phyloP scores from a whole-genome alignment of 53 echinoderm and acorn worm genomes.

The Actinopyga echinites region DNA sequence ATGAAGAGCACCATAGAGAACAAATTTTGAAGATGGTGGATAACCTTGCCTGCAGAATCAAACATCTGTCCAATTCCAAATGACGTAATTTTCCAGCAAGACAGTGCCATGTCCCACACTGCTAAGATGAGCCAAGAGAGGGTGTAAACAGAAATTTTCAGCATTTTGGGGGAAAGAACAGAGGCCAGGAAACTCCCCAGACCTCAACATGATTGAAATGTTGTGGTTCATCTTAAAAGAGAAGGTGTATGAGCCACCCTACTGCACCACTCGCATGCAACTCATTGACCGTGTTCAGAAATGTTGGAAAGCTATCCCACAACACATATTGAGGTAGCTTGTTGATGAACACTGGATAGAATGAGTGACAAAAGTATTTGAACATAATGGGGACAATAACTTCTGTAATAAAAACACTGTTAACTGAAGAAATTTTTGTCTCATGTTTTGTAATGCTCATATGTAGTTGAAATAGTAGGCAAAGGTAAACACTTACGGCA shows the following conservation, averaged over 20 bases:
- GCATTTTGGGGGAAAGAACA: too few species aligned
- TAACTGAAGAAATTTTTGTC: neutral
- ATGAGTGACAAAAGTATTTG: neutral
- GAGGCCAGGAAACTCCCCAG: neutral
- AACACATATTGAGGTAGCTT: neutral
- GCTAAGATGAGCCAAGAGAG: too few species aligned
- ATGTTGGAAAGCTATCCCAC: neutral
- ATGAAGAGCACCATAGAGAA: too few species aligned
- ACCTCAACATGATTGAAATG: neutral
- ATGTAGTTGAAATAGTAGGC: too few species aligned
- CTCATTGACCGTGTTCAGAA: neutral
- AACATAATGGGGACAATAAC: neutral
- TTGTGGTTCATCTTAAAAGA: neutral
- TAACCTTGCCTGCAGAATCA: too few species aligned
- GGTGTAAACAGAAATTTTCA: too few species aligned
- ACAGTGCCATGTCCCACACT: too few species aligned
- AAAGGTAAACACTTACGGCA: too few species aligned
- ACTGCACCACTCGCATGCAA: neutral
- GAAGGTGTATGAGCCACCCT: neutral
- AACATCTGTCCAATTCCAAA: too few species aligned
- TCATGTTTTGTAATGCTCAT: neutral
- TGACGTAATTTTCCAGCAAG: too few species aligned
- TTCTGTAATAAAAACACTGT: neutral
- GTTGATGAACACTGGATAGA: neutral
- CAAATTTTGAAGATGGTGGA: too few species aligned